Percentiles rank a stretch among this genome's conserved stretches.
Conservation (phyloP, 2,113 vertebrate species). For the Brienomyrus longianalis region DNA sequence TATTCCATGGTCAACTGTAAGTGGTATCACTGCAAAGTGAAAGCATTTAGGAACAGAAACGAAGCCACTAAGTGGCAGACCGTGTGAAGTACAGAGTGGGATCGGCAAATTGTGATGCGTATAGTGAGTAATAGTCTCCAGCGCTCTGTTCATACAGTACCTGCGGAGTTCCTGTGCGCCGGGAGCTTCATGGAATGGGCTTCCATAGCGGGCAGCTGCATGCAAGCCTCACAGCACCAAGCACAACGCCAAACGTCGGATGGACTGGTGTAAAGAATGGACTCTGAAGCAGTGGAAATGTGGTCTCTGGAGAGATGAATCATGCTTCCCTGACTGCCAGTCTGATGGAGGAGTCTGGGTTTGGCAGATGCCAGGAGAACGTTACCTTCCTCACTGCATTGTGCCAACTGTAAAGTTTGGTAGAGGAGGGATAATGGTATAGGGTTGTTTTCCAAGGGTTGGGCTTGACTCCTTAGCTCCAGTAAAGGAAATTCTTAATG, state of each 20-base stretch:
- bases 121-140: background rate
- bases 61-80: too few species aligned
- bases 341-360: background rate
- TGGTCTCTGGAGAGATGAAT: background rate
- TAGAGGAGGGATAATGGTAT: background rate
- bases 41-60: too few species aligned
- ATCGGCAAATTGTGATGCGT: background rate
- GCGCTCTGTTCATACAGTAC: background rate
- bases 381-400: background rate
- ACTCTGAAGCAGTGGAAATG: background rate
- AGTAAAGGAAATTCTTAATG: background rate
- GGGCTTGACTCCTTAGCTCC: background rate
- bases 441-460: too few species aligned
- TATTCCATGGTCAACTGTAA: background rate
- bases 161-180: background rate
- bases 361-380: background rate
- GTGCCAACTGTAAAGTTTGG: background rate
- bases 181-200: background rate
- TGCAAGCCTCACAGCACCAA: background rate
- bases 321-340: background rate
- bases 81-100: background rate
- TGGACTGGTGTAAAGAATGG: background rate
- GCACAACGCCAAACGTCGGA: background rate
- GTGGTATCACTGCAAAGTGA: too few species aligned
- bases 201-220: background rate